Evolutionary conservation across 1,140 invertebrate genomes (phyloP), one percentile per base, ranked within the genome.

Genomic region (Papilio polytes): DNA sequence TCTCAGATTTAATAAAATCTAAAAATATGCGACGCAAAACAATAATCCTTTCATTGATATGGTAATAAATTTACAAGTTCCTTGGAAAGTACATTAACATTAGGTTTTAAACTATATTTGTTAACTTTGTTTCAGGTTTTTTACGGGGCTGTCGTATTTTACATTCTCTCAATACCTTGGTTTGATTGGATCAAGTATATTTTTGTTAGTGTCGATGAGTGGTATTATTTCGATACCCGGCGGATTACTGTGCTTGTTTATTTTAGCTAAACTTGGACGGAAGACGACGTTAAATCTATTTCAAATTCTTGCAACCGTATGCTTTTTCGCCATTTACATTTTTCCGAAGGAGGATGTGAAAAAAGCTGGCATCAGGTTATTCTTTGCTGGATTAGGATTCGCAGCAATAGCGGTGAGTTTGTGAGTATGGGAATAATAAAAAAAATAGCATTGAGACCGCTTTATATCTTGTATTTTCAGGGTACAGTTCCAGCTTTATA

Each of bases 121-220:
- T 13, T 63, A 48, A 78, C 82, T 26, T 82, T 81, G 81, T 92
- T 91, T 48, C 84, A 95, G 97, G 97, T 91, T 97, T 53, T 96
- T 96, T 36, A 97, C 96, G 53, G 97, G 97, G 31, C 95, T 97
- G 86, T 96, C 96, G 31, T 96, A 97, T 85, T 98, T 96, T 85
- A 97, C 97, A 3, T 96, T 97, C 66, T 96, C 97, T 0, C 97
- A 97, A 88, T 97, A 97, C 85, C 96, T 97, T 66, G 96, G 97
- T 0, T 95, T 96, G 80, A 93, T 97, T 36, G 97, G 96, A 12
- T 96, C 96, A 2, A 95, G 97, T 87, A 97, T 97, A 81, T 98
- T 97, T 87, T 20, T 97, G 1, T 97, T 97, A 85, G 97, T 97
- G n/a, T 95, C 96, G 1, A 82, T 97, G 1, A 97, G 96, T 41